Conservation (phyloP, 2,797 vertebrate genomes). For the Tachyglossus aculeatus region DNA sequence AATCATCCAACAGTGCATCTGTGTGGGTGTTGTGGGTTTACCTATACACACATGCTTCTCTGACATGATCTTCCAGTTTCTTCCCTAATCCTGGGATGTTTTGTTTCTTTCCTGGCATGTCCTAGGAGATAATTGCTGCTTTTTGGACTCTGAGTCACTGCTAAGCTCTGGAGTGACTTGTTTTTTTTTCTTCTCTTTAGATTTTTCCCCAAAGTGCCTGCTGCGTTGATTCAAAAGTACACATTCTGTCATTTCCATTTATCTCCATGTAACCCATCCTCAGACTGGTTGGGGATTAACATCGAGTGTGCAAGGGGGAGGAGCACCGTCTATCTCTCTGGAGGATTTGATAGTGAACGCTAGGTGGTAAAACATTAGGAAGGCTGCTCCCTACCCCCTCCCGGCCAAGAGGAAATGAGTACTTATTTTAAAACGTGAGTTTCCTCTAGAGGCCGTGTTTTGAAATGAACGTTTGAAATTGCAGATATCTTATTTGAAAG, state of each 20-base stretch:
- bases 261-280: constrained; percentile 52
- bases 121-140: constrained; percentile 69
- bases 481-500: constrained; percentile 66
- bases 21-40: constrained; percentile 49
- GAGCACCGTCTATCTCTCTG: constrained; percentile 40
- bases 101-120: constrained; percentile 51
- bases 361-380: constrained; percentile 58
- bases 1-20: constrained; percentile 45
- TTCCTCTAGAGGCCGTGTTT: constrained; percentile 65
- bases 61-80: constrained; percentile 29
- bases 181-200: constrained; percentile 48
- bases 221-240: constrained; percentile 53
- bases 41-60: constrained; percentile 27
- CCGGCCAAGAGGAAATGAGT: constrained; percentile 67
- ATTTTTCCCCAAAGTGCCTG: constrained; percentile 48
- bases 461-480: constrained; percentile 72
- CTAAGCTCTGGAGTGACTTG: constrained; percentile 54
- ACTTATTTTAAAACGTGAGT: constrained; percentile 67
- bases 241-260: constrained; percentile 63
- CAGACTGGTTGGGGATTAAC: constrained; percentile 52
- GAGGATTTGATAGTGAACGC: constrained; percentile 37
- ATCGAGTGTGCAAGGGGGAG: constrained; percentile 27
- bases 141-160: constrained; percentile 51
- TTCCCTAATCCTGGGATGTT: constrained; percentile 51
- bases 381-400: constrained; percentile 62